Percentiles rank a stretch among this genome's conserved stretches.
phyloP scores from a whole-genome alignment of 2,888 invertebrate genomes.

The Galerucella pusilla region DNA sequence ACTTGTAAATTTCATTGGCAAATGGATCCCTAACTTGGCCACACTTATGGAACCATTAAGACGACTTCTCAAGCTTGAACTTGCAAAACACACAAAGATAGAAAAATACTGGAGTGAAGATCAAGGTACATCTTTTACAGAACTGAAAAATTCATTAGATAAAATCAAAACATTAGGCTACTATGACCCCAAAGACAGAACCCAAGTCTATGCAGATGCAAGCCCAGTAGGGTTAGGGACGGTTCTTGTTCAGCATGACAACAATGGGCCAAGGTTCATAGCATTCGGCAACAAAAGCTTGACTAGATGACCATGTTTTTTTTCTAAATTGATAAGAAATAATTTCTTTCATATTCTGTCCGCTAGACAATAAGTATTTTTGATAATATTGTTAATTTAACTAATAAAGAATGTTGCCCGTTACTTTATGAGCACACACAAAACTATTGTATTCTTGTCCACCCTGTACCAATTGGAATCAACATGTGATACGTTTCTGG shows the following conservation, averaged over 20 bases:
- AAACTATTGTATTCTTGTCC: no score
- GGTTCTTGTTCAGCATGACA: conserved; percentile 46
- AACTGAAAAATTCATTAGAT: conserved; percentile 34
- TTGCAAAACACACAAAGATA: conserved; percentile 51
- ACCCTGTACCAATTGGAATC: no score
- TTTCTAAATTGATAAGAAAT: no score
- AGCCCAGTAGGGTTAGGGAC: conserved; percentile 48
- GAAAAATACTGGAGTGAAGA: background rate
- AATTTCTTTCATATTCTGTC: no score
- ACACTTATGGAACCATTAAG: conserved; percentile 44
- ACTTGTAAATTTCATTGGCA: background rate
- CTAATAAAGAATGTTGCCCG: no score
- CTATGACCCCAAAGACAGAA: conserved; percentile 41
- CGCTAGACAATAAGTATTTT: no score
- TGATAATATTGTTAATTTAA: no score
- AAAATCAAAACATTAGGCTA: conserved; percentile 41
- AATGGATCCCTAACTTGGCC: conserved; percentile 50
- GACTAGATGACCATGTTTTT: no score
- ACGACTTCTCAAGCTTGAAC: conserved; percentile 51
- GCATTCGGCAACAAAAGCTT: conserved; percentile 49
- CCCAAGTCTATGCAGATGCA: conserved; percentile 24
- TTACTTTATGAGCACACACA: no score
- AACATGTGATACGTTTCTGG: no score
- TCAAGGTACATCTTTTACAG: conserved; percentile 34
- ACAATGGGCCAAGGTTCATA: conserved; percentile 41